Percentiles rank a stretch among this genome's conserved stretches.
Conservation (phyloP, 2,797 vertebrate genomes). For the Kryptopterus vitreolus region DNA sequence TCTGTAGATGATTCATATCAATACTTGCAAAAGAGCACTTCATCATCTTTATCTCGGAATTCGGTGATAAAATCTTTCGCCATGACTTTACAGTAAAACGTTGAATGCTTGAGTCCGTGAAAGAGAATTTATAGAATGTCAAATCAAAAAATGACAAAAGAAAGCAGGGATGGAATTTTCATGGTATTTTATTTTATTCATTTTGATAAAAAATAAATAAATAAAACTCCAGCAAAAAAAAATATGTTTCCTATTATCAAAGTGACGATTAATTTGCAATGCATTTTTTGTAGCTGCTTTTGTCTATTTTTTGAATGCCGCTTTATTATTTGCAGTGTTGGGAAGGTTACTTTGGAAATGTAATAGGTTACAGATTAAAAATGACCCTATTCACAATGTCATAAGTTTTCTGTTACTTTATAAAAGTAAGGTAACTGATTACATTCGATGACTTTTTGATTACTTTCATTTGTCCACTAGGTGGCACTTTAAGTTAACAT, state of each 20-base stretch:
- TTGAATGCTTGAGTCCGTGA: not conserved
- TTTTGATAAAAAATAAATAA: too few relatives aligned
- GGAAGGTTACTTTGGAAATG: too few relatives aligned
- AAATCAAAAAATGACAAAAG: not conserved
- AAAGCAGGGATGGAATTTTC: not conserved
- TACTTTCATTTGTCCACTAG: too few relatives aligned
- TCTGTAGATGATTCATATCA: not conserved
- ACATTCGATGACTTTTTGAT: too few relatives aligned
- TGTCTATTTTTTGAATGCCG: not conserved
- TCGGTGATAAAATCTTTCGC: not conserved
- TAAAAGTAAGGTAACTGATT: too few relatives aligned
- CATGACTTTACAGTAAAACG: not conserved
- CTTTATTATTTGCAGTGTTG: not conserved
- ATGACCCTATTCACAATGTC: too few relatives aligned
- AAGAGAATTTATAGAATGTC: not conserved
- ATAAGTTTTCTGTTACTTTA: too few relatives aligned
- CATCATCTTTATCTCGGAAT: not conserved
- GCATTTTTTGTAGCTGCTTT: not conserved
- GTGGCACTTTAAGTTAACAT: too few relatives aligned
- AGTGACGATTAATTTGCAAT: not conserved
- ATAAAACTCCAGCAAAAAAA: not conserved
- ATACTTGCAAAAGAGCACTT: not conserved
- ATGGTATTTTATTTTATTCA: not conserved
- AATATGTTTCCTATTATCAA: not conserved
- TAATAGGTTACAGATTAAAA: too few relatives aligned